Evolutionary conservation across 2,113 vertebrate genomes (phyloP), one percentile per base, ranked within the genome.

Genomic region (Seriola dumerili): DNA sequence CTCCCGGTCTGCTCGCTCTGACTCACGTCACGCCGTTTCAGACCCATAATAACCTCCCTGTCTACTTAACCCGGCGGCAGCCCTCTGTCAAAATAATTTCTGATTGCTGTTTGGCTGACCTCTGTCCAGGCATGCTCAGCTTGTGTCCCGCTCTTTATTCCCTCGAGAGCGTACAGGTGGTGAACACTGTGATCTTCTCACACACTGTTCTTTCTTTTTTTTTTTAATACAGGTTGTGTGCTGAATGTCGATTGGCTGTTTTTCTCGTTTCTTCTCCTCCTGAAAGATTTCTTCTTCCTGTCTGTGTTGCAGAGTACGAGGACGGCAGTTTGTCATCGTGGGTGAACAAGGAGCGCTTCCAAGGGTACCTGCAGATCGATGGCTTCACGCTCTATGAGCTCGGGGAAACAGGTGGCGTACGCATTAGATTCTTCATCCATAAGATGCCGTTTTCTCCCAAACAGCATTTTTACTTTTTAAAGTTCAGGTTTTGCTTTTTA

Each of bases 361-460:
- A 97, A 92, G 96, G 95, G 25, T 99, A 99, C 79, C 96, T 99
- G 71, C 92, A 95, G 8, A 93, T 99, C 63, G 98, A 99, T 71
- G 98, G 97, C 42, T 99, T 98, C 85, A 97, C 97, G 0, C 88
- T 99, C 0, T 99, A 99, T 85, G 98, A 99, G 88, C 97, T 99
- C 14, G 97, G 97, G 90, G 98, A 99, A 81, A 99, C 98, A 87
- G 98, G 98, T 99, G 72, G 58, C 29, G 67, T 81, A 65, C 74
- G 25, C 42, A 67, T 13, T 72, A 14, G 8, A 58, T 29, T 46
- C 77, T 21, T 66, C 65, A 63, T 73, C 21, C 23, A 62, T n/a
- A 32, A 58, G 55, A 14, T 57, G 21, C 13, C 66, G 32, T 62
- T 29, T 23, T 9, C 46, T 42, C 11, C 13, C 29, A 38, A 8